A percentile compares a stretch with the other conserved stretches of the same genome.
phyloP scores from a whole-genome alignment of 2,113 vertebrate species.

The Morone saxatilis region DNA sequence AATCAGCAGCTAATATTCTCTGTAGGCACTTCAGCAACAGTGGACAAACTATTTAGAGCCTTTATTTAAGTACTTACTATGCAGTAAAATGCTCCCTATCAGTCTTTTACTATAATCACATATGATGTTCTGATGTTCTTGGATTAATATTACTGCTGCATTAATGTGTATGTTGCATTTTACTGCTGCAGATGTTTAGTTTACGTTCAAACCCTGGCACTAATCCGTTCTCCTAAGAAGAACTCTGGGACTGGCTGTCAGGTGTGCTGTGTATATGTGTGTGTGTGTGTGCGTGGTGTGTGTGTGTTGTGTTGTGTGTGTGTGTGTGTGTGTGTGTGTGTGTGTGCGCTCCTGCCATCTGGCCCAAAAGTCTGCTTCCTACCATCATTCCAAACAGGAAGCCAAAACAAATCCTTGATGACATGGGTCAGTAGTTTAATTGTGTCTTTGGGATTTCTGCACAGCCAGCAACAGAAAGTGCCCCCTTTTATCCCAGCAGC shows the following conservation, averaged over 20 bases:
- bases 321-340: slow-evolving; percentile 8
- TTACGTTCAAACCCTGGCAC: slow-evolving; percentile 36
- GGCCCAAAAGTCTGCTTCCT: slow-evolving; percentile 60
- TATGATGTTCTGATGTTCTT: too few relatives aligned
- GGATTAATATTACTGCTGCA: too few relatives aligned
- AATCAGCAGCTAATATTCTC: not conserved
- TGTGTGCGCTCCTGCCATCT: slow-evolving; percentile 40
- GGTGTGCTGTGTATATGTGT: slow-evolving; percentile 45
- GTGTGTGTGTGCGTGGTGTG: slow-evolving; percentile 20
- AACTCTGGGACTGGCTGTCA: slow-evolving; percentile 11
- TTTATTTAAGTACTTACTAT: too few relatives aligned
- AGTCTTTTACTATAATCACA: too few relatives aligned
- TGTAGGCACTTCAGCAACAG: not conserved
- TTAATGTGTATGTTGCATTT: too few relatives aligned
- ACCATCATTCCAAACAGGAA: slow-evolving; percentile 62
- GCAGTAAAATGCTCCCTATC: too few relatives aligned
- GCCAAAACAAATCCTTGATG: slow-evolving; percentile 63
- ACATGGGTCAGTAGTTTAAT: slow-evolving; percentile 63
- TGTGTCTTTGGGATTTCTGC: slow-evolving; percentile 63
- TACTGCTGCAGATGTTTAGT: too few relatives aligned
- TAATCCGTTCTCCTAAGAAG: slow-evolving; percentile 13
- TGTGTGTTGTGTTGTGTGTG: slow-evolving; percentile 16
- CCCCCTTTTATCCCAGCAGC: slow-evolving; percentile 35
- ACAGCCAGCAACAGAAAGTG: slow-evolving; percentile 26
- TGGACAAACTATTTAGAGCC: too few relatives aligned